phyloP scores from a whole-genome alignment of 2,113 vertebrate genomes.

The Ictidomys tridecemlineatus region DNA sequence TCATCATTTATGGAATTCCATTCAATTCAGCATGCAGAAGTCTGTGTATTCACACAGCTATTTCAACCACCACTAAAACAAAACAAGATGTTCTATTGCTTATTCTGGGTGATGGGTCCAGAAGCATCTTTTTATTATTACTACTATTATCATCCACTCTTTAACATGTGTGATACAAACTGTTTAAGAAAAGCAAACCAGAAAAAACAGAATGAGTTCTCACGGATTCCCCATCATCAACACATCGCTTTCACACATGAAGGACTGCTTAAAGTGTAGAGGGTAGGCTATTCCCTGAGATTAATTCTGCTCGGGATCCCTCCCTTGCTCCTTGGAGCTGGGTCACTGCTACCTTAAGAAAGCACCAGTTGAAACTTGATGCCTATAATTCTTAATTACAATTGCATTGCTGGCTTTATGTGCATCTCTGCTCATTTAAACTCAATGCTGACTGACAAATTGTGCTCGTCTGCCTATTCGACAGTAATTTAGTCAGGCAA shows the following conservation, averaged over 20 bases:
- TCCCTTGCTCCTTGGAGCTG: not conserved
- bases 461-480: conserved; percentile 75
- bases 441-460: conserved; percentile 83
- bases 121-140: not conserved
- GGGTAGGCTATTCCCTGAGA: not conserved
- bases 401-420: conserved; percentile 76
- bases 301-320: not conserved
- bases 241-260: not conserved
- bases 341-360: conserved; percentile 63
- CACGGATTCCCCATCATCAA: not conserved
- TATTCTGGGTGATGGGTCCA: not conserved
- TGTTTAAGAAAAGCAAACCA: not conserved
- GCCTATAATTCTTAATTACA: conserved; percentile 83
- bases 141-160: not conserved
- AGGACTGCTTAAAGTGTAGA: not conserved
- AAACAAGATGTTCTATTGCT: not conserved
- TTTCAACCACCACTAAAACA: not conserved
- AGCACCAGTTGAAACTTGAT: conserved; percentile 58
- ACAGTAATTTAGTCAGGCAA: conserved; percentile 82
- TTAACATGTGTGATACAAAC: not conserved
- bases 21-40: not conserved
- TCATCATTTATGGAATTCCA: not conserved
- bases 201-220: not conserved
- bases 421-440: conserved; percentile 79
- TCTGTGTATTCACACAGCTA: not conserved